Evolutionary conservation across 2,888 invertebrate genomes (phyloP).

Genomic region (Callyntrura sp.): DNA sequence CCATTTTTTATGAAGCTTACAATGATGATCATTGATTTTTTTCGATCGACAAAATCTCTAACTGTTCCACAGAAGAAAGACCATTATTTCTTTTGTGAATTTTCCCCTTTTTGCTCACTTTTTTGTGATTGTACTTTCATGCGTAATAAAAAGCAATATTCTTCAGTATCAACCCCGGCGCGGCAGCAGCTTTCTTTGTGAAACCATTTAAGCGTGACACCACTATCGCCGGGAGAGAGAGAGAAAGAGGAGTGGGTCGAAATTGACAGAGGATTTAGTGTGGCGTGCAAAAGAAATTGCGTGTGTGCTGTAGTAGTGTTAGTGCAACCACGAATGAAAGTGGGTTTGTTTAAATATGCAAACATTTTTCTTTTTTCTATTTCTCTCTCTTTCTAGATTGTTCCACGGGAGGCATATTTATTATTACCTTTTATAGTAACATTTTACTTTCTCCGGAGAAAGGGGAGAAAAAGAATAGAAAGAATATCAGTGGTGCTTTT

Average conservation of each 20-base stretch:
- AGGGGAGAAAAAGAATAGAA: not conserved
- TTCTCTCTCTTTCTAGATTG: slow-evolving; percentile 21
- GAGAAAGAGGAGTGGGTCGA: too few relatives aligned
- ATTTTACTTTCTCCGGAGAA: slow-evolving; percentile 1
- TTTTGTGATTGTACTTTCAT: slow-evolving; percentile 35
- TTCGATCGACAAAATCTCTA: not conserved
- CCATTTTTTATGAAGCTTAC: slow-evolving; percentile 14
- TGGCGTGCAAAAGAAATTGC: slow-evolving; percentile 11
- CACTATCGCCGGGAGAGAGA: not conserved
- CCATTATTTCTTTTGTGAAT: not conserved
- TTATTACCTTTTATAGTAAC: slow-evolving; percentile 12
- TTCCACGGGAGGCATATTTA: not conserved
- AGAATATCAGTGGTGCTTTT: not conserved
- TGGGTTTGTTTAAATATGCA: slow-evolving; percentile 33
- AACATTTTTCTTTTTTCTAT: not conserved
- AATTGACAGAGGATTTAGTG: slow-evolving; percentile 37
- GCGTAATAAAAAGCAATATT: slow-evolving; percentile 49
- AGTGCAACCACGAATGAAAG: too few relatives aligned
- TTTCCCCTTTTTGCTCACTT: not conserved
- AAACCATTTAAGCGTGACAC: slow-evolving; percentile 32
- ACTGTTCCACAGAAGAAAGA: not conserved
- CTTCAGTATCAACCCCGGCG: too few relatives aligned
- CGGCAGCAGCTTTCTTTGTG: slow-evolving; percentile 11
- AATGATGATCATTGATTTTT: slow-evolving; percentile 37
- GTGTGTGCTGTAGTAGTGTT: not conserved